Evolutionary conservation across 1,140 invertebrate genomes (phyloP), one percentile per base, ranked within the genome.

Genomic region (Pseudoatta argentina): DNA sequence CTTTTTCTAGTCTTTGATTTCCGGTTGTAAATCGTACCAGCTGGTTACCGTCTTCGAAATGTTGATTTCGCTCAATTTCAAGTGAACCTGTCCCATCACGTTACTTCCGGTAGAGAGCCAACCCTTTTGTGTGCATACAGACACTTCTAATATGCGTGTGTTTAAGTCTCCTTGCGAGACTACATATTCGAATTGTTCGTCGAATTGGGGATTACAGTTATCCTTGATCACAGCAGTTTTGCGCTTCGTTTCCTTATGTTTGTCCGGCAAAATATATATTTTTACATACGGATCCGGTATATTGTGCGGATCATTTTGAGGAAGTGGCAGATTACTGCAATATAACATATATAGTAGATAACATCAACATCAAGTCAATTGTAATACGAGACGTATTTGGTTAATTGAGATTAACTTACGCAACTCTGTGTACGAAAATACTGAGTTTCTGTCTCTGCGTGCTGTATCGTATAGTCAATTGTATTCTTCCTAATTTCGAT

Each of bases 271-370:
- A 55, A 99, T 96, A 94, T 99, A 99, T 24, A 99, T 94, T 93
- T 99, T 99, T 0, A 99, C 98, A 94, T 99, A 99, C 0, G 98
- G 98, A 96, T 99, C 98, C 1, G 98, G 98, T 89, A 99, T 97
- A 93, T 98, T 98, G 73, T 96, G 96, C 21, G 97, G 97, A 95
- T 99, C 98, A 89, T 98, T 98, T 53, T 87, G 88, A 8, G 94
- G 94, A 27, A 98, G 94, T 6, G 98, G 98, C 82, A 99, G 96
- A 95, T 98, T 98, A 86, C 97, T 97, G 93, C 18, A 95, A 95
- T 87, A 55, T 18, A 75, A 86, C 85, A 64, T 73, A 14, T 5
- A 61, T 73, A 8, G 8, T 0, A 61, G 3, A 14, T 51, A 16
- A 34, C 55, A 30, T 59, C 18, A n/a, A 39, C 57, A 44, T 59